Base-by-base conservation (phyloP, 2,888 invertebrate genomes). In the Archips xylosteana region DNA sequence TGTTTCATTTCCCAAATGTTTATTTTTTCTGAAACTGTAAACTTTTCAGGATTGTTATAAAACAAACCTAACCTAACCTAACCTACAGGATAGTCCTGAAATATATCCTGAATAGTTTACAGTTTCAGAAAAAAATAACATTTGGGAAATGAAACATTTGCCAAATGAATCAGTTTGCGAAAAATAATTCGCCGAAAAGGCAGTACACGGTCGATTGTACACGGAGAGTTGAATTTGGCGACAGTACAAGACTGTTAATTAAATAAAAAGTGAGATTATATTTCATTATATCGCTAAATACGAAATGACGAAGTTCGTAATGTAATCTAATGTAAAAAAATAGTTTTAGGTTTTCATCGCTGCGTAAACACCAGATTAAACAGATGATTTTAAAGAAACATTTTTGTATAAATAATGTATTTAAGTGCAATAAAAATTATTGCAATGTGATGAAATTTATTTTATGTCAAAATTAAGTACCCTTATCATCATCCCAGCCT, bases 201-300 rank as follows among this genome's bases (percentile, higher is more conserved):
- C n/a, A n/a, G n/a, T n/a, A n/a, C n/a, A n/a, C n/a, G n/a, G 39
- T 45, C 45, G 12, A 45, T 45, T 45, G 45, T 45, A 45, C 45
- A 45, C 10, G 12, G 12, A 45, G 15, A 15, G 13, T 54, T 54
- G n/a, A 23, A 6, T 23, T 54, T 23, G 54, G 15, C 13, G 54
- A 32, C 57, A n/a, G 23, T 57, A 57, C 57, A 57, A 57, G 32
- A 57, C 57, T 57, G 57, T 32, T 60, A 60, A 63, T 32, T 60
- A 51, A 63, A 72, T 62, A 67, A 72, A 72, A 72, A 64, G 64
- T 69, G 73, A 73, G 73, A 73, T 73, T 73, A 73, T 64, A 65
- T 36, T 69, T 34, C 59, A 73, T 63, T 68, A 47, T n/a, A n/a
- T 69, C 68, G 59, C 66, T 51, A 39, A 66, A 68, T 64, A 47